Base-by-base conservation (phyloP, 2,888 invertebrate species). In the Stenurella melanura region DNA sequence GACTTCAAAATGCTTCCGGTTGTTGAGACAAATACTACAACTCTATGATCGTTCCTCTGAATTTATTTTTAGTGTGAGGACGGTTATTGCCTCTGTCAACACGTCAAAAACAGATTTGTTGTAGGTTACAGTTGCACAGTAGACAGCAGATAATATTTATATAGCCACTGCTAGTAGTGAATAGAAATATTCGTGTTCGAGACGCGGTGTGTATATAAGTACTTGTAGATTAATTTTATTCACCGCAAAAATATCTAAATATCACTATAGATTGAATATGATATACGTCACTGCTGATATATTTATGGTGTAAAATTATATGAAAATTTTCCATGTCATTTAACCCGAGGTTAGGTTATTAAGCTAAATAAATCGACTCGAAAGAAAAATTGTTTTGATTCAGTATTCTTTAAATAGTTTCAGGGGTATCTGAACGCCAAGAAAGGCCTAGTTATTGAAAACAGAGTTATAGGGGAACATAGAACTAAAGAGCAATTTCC, bases 71-170 rank as follows among this genome's bases (percentile, higher is more conserved):
- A 12, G 3, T 12, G 42, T 42, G 15, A 12, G n/a, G n/a, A 17
- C n/a, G 50, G 50, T 50, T 50, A 50, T n/a, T n/a, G n/a, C n/a
- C 50, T n/a, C n/a, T n/a, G 50, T n/a, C 50, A 50, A 50, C 50
- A 50, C 7, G 15, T 50, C 50, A 17, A 3, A 50, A 50, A 15
- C 42, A 42, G 15, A 42, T 42, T 42, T 15, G 42, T 42, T 1
- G 15, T 42, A 42, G 1, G 12, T 42, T 42, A 7, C 7, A 38
- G 11, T 5, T 7, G 9, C 38, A 42, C 12, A 15, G 42, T 42
- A 15, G 10, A 1, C 42, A 15, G 1, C 15, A 42, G 42, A 42
- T 15, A 15, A 50, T 50, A 50, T 50, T 50, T 50, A 2, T 50
- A 50, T 50, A 50, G 15, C 15, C 0, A n/a, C 50, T 50, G 50